Percentiles rank a stretch among this genome's conserved stretches.
These are phyloP conservation scores for Cyanistes caeruleus DNA, from an alignment of 2,113 vertebrate species.

Conservation along the genomic window DNA sequence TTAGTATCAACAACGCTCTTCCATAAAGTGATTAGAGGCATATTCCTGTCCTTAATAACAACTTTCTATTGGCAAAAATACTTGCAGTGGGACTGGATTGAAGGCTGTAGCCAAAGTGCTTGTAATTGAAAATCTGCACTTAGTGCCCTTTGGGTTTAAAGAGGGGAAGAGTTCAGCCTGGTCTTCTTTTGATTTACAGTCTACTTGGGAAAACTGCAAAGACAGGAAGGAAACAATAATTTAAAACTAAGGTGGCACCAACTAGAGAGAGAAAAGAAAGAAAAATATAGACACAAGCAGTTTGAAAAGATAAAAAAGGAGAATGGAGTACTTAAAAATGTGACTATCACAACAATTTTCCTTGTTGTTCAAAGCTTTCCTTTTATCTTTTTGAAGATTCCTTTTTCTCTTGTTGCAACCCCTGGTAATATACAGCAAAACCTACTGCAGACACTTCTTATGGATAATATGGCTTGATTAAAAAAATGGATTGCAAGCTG, in stretches of 20 bases:
- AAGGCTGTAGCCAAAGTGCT: not conserved
- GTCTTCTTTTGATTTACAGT: not conserved
- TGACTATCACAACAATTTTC: not conserved
- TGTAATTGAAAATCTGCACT: not conserved
- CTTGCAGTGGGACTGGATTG: not conserved
- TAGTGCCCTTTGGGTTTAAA: not conserved
- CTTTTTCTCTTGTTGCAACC: not conserved
- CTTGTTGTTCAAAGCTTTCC: not conserved
- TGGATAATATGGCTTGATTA: not conserved
- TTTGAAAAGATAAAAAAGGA: not conserved
- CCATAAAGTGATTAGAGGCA: not conserved
- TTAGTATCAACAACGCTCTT: not conserved
- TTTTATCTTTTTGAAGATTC: not conserved
- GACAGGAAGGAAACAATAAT: not conserved
- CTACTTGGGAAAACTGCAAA: not conserved
- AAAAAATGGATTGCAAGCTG: slow-evolving; percentile 6
- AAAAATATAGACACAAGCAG: not conserved
- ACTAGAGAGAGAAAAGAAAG: not conserved
- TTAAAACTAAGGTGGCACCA: not conserved
- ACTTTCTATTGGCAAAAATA: not conserved
- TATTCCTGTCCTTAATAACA: not conserved
- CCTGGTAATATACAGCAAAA: not conserved
- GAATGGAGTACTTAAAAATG: not conserved
- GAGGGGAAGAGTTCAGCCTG: not conserved
- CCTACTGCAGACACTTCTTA: not conserved